These are phyloP conservation scores for Rhinopithecus roxellana DNA, from an alignment of 2,113 vertebrate genomes.

Conservation along the genomic window DNA sequence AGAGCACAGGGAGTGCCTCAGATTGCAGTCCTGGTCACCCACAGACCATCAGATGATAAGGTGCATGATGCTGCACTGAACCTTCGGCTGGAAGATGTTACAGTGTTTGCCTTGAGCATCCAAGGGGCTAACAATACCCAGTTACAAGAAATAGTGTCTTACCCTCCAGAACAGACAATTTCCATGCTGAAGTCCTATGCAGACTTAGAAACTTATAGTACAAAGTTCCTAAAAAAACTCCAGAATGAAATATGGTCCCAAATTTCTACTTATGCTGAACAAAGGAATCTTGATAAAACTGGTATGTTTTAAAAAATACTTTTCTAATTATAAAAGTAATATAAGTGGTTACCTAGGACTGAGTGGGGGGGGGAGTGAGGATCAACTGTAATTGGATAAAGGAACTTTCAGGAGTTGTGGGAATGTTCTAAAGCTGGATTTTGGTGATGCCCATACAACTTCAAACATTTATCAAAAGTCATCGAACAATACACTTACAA, in stretches of 20 bases:
- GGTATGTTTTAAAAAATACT: conserved; percentile 63
- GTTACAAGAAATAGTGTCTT: conserved; percentile 71
- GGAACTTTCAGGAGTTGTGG: neutral
- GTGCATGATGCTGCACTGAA: conserved; percentile 10
- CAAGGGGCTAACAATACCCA: conserved; percentile 59
- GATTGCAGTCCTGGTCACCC: conserved; percentile 75
- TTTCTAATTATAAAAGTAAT: neutral
- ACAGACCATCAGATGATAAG: conserved; percentile 56
- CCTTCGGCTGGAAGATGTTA: conserved; percentile 59
- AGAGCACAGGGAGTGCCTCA: conserved; percentile 74
- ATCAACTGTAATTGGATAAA: neutral
- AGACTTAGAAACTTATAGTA: conserved; percentile 32
- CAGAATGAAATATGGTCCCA: conserved; percentile 66
- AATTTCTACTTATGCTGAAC: neutral
- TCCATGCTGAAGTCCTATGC: conserved; percentile 48
- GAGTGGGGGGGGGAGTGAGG: neutral
- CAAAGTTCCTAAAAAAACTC: conserved; percentile 72
- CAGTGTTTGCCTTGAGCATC: conserved; percentile 67
- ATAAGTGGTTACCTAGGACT: neutral
- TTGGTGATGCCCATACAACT: neutral
- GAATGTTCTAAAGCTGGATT: neutral
- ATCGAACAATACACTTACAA: neutral
- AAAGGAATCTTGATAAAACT: conserved; percentile 59
- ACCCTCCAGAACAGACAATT: conserved; percentile 48
- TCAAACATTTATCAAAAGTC: neutral